Percentiles rank a stretch among this genome's conserved stretches.
Evolutionary conservation across 2,113 vertebrate species (phyloP).

Genomic region (Zosterops hypoxanthus): DNA sequence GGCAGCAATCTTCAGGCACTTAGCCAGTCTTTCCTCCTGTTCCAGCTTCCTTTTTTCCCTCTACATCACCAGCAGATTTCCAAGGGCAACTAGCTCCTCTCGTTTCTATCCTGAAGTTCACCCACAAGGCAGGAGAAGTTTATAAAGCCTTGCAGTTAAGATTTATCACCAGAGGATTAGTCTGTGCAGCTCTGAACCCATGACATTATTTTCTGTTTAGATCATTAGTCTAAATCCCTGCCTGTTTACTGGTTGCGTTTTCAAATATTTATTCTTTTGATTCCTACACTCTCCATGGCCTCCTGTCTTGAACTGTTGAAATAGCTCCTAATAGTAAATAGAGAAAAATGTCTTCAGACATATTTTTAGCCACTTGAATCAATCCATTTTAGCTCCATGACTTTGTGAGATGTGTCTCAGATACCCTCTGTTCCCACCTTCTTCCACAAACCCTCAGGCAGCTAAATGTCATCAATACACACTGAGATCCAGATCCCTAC

Average conservation of each 20-base stretch:
- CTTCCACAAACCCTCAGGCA: not conserved
- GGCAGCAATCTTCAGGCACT: not conserved
- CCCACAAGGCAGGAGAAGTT: not conserved
- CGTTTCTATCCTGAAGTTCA: not conserved
- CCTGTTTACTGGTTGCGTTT: slow-evolving; percentile 14
- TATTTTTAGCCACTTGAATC: not conserved
- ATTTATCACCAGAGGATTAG: slow-evolving; percentile 35
- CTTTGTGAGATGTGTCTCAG: not conserved
- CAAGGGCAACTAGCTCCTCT: not conserved
- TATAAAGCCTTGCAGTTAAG: slow-evolving; percentile 4
- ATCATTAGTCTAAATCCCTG: slow-evolving; percentile 10
- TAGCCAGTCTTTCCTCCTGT: not conserved
- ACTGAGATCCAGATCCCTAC: not conserved
- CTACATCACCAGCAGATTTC: not conserved
- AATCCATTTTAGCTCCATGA: not conserved
- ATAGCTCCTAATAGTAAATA: not conserved
- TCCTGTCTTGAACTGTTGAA: not conserved
- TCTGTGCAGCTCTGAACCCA: not conserved
- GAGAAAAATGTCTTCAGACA: not conserved
- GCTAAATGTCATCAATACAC: not conserved
- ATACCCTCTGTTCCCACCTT: not conserved
- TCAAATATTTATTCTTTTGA: slow-evolving; percentile 36
- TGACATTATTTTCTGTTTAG: slow-evolving; percentile 11
- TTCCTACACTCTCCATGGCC: not conserved
- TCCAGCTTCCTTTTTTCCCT: not conserved